A percentile compares a stretch with the other conserved stretches of the same genome.
phyloP scores from a whole-genome alignment of 2,797 vertebrate genomes.

The Lates japonicus region DNA sequence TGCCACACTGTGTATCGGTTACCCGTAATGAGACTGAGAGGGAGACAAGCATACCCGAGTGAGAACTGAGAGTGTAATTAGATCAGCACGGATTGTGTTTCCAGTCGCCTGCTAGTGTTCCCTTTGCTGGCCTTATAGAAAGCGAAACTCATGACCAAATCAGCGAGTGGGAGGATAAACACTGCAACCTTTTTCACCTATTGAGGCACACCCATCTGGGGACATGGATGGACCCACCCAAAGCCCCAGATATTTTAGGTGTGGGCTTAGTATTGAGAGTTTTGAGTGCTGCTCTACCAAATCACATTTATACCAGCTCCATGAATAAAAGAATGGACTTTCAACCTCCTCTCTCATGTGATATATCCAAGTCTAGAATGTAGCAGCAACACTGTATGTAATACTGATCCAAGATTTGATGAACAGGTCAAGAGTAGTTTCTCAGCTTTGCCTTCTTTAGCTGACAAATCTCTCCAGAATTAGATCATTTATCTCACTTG shows the following conservation, averaged over 20 bases:
- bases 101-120: slow-evolving; percentile 35
- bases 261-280: not conserved
- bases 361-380: slow-evolving; percentile 19
- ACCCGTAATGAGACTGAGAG: slow-evolving; percentile 56
- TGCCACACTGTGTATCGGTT: slow-evolving; percentile 45
- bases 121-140: slow-evolving; percentile 9
- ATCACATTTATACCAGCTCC: slow-evolving; percentile 5
- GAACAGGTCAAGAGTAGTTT: slow-evolving; percentile 36
- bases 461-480: slow-evolving; percentile 24
- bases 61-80: slow-evolving; percentile 70
- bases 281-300: not conserved
- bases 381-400: not conserved
- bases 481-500: slow-evolving; percentile 29
- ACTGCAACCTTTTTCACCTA: slow-evolving; percentile 10
- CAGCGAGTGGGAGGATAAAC: slow-evolving; percentile 22
- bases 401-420: slow-evolving; percentile 18
- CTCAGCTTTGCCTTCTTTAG: slow-evolving; percentile 27
- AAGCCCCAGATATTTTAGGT: not conserved
- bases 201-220: not conserved
- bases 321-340: not conserved
- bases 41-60: slow-evolving; percentile 34
- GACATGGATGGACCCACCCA: not conserved
- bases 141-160: slow-evolving; percentile 40
- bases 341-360: not conserved
- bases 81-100: slow-evolving; percentile 57